Evolutionary conservation across 2,113 vertebrate genomes (phyloP).

Genomic region (Nansenia antarctica): DNA sequence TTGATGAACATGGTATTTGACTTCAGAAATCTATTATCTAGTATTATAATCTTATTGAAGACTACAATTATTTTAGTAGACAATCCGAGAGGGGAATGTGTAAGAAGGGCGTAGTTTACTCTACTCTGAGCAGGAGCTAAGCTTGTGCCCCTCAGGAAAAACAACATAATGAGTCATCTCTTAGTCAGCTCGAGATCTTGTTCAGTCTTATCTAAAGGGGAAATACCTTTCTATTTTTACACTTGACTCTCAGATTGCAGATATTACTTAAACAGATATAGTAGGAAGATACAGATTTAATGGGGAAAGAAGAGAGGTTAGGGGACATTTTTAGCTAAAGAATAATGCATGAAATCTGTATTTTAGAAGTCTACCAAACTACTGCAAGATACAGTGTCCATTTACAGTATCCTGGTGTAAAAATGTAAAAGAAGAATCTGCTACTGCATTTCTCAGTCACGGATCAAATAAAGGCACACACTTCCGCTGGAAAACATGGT

Average conservation of each 20-base stretch:
- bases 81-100: neutral
- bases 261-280: constrained; percentile 2
- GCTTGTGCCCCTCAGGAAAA: constrained; percentile 22
- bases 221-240: constrained; percentile 47
- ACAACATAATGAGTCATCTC: constrained; percentile 28
- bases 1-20: neutral
- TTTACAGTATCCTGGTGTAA: too few relatives aligned
- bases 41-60: neutral
- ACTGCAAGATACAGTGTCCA: too few relatives aligned
- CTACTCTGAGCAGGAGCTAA: too few relatives aligned
- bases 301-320: too few relatives aligned
- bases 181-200: constrained; percentile 18
- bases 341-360: too few relatives aligned
- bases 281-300: too few relatives aligned
- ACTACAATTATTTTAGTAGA: neutral
- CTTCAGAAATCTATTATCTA: neutral
- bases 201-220: constrained; percentile 37
- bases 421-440: too few relatives aligned
- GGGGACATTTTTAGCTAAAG: too few relatives aligned
- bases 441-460: too few relatives aligned
- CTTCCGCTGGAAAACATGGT: too few relatives aligned
- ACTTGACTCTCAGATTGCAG: constrained; percentile 27
- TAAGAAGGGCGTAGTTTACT: neutral
- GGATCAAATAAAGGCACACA: too few relatives aligned
- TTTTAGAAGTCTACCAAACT: too few relatives aligned